A percentile compares a stretch with the other conserved stretches of the same genome.
Evolutionary conservation across 2,797 vertebrate species (phyloP).

Genomic region (Aythya fuligula): DNA sequence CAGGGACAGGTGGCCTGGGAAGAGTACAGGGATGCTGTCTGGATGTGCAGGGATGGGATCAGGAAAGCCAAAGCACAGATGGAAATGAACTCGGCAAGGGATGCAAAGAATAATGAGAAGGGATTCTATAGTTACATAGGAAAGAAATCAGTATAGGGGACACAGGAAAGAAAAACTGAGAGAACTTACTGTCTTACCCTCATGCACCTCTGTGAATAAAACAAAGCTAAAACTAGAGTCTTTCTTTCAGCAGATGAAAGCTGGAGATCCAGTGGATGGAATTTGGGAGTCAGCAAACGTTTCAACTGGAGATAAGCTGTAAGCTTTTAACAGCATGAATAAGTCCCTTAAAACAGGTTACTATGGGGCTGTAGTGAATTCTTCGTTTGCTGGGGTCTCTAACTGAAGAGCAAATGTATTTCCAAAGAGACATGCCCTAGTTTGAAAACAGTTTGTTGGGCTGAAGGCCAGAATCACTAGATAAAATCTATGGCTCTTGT

Average conservation of each 20-base stretch:
- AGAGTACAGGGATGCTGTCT: too few species aligned
- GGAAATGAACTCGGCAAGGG: neutral
- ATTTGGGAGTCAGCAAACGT: neutral
- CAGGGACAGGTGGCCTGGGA: too few species aligned
- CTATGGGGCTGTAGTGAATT: neutral
- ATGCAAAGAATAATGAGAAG: neutral
- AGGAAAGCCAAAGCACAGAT: neutral
- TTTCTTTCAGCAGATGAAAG: neutral
- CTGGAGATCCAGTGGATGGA: neutral
- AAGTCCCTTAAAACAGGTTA: neutral
- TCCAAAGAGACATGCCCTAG: neutral
- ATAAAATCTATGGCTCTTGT: neutral
- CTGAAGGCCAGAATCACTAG: neutral
- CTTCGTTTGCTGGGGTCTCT: neutral
- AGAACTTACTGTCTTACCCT: neutral
- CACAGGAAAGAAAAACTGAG: neutral
- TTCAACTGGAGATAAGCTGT: neutral
- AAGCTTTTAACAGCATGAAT: neutral
- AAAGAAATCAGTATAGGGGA: neutral
- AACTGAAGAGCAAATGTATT: neutral
- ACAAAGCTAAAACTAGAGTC: neutral
- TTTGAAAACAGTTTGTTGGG: neutral
- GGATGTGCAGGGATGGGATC: neutral
- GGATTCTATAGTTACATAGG: too few species aligned
- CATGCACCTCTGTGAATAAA: neutral